Conservation (phyloP, 2,888 invertebrate species). For the Pristionchus fissidentatus region DNA sequence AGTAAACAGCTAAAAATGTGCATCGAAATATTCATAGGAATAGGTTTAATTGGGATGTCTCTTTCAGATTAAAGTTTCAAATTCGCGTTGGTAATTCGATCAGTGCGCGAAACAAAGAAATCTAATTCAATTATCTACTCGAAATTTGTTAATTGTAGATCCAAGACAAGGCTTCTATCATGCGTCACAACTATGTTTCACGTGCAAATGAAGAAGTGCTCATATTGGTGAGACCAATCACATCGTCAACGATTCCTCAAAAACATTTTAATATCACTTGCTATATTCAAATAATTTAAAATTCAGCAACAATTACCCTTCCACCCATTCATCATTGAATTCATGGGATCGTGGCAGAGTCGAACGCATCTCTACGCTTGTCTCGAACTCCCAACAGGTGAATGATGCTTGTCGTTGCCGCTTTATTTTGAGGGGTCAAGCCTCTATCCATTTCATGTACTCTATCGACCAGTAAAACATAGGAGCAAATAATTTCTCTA, state of each 20-base stretch:
- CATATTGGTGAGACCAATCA: background rate
- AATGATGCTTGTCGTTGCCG: background rate
- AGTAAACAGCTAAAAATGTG: background rate
- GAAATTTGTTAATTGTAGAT: background rate
- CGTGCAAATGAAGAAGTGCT: constrained; percentile 28
- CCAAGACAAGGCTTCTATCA: constrained; percentile 23
- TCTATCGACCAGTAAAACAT: background rate
- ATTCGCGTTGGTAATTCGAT: too few species aligned
- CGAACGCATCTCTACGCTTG: constrained; percentile 65
- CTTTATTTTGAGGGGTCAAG: background rate
- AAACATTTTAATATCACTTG: background rate
- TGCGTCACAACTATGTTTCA: background rate
- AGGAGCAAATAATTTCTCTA: background rate
- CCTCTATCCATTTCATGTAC: background rate
- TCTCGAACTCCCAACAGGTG: constrained; percentile 82
- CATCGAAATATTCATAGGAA: too few species aligned
- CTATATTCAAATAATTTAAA: background rate
- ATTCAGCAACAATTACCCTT: constrained; percentile 63
- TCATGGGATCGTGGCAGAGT: constrained; percentile 72
- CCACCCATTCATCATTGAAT: constrained; percentile 66
- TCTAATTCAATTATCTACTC: too few species aligned
- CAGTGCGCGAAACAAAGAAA: too few species aligned
- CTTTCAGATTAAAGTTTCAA: too few species aligned
- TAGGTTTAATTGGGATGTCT: too few species aligned
- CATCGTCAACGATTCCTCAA: background rate